These are phyloP conservation scores for Patella depressa DNA, from an alignment of 2,888 invertebrate genomes.

Conservation along the genomic window DNA sequence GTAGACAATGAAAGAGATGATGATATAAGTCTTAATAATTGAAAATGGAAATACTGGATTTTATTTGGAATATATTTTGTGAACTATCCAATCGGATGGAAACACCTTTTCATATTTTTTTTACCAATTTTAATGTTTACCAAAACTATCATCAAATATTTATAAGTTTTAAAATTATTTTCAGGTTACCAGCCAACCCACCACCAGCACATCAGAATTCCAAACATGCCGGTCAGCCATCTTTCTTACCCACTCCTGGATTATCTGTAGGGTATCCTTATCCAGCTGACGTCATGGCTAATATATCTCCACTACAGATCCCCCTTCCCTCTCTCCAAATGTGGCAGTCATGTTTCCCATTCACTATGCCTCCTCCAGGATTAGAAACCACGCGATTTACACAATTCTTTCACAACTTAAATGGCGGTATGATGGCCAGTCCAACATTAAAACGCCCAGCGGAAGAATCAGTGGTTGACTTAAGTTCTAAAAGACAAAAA, in stretches of 20 bases:
- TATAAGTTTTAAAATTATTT: background rate
- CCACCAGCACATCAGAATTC: slow-evolving; percentile 7
- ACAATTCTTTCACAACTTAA: slow-evolving; percentile 25
- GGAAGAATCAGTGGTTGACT: slow-evolving; percentile 17
- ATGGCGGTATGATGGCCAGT: slow-evolving; percentile 14
- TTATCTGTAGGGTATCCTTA: background rate
- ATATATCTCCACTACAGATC: slow-evolving; percentile 11
- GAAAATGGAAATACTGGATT: too few relatives aligned
- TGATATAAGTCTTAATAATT: too few relatives aligned
- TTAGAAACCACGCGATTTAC: slow-evolving; percentile 23
- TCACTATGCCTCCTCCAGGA: slow-evolving; percentile 20
- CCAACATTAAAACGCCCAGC: slow-evolving; percentile 8
- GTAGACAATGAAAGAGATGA: too few relatives aligned
- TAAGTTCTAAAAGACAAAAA: slow-evolving; percentile 24
- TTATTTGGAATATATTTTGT: too few relatives aligned
- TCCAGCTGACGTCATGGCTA: background rate
- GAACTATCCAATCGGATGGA: too few relatives aligned
- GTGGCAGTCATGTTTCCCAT: slow-evolving; percentile 26
- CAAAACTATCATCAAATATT: too few relatives aligned
- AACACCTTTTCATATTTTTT: too few relatives aligned
- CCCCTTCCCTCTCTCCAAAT: slow-evolving; percentile 20
- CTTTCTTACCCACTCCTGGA: background rate
- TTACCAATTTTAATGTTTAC: too few relatives aligned
- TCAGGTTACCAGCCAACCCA: slow-evolving; percentile 1
- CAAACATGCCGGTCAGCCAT: background rate